Conservation (phyloP, 2,797 vertebrate genomes). For the Myotis vivesi region DNA sequence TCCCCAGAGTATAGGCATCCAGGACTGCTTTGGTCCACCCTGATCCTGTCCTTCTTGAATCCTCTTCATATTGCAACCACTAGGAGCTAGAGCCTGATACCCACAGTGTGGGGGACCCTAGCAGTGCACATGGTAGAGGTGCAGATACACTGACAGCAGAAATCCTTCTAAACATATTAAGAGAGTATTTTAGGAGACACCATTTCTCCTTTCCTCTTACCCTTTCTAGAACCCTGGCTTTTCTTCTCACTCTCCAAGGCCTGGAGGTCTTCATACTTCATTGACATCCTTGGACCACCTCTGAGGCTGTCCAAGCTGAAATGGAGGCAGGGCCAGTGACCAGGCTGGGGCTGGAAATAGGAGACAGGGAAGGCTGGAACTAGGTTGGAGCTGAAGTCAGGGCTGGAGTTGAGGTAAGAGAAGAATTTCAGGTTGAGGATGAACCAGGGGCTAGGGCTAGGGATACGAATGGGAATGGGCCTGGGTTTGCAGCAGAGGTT, state of each 20-base stretch:
- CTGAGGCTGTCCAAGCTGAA: not conserved
- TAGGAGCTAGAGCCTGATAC: not conserved
- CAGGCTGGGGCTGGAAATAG: not conserved
- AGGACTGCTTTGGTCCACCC: not conserved
- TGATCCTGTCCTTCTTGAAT: not conserved
- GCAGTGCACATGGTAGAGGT: not conserved
- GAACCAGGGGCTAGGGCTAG: fast-evolving
- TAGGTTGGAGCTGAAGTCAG: too few relatives aligned
- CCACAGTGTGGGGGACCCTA: not conserved
- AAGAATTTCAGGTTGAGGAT: not conserved
- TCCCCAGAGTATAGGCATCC: too few relatives aligned
- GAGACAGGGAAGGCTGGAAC: not conserved
- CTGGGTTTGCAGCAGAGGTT: not conserved
- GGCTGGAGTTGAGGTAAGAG: not conserved
- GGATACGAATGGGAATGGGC: not conserved
- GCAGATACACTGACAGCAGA: not conserved
- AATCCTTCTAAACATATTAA: not conserved
- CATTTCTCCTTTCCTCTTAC: not conserved
- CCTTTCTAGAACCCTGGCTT: not conserved
- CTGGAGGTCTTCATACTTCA: conserved; percentile 58
- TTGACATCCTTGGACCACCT: not conserved
- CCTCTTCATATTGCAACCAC: not conserved
- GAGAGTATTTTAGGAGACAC: not conserved
- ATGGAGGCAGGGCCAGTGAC: not conserved
- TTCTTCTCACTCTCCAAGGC: not conserved